Evolutionary conservation across 2,113 vertebrate genomes (phyloP).

Genomic region (Garra rufa): DNA sequence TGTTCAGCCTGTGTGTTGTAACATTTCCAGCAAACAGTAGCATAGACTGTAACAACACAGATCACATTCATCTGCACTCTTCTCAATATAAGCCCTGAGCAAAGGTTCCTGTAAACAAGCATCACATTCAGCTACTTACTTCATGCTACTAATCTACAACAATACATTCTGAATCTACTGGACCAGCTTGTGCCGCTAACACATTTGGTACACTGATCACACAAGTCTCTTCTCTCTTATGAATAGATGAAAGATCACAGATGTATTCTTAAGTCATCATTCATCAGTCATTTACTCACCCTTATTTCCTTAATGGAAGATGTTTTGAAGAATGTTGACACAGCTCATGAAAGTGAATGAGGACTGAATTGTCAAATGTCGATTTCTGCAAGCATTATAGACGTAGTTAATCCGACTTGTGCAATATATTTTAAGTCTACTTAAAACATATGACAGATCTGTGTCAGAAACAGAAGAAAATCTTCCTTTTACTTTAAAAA

Average conservation of each 20-base stretch:
- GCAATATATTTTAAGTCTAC: not conserved
- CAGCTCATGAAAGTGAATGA: not conserved
- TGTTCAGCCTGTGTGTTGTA: slow-evolving; percentile 13
- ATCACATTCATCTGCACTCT: slow-evolving; percentile 67
- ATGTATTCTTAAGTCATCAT: not conserved
- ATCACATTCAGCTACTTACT: slow-evolving; percentile 61
- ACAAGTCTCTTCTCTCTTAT: not conserved
- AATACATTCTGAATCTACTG: slow-evolving; percentile 38
- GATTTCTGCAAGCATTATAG: not conserved
- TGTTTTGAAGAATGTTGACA: not conserved
- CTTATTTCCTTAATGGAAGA: not conserved
- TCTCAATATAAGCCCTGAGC: slow-evolving; percentile 75
- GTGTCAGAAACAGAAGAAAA: not conserved
- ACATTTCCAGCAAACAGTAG: slow-evolving; percentile 8
- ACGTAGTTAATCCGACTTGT: not conserved
- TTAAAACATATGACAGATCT: not conserved
- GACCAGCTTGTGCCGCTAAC: slow-evolving; percentile 36
- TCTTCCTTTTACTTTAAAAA: not conserved
- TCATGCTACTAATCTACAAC: slow-evolving; percentile 33
- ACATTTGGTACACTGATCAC: not conserved
- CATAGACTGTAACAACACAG: slow-evolving; percentile 20
- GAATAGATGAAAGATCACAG: not conserved
- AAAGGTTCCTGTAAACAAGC: slow-evolving; percentile 73
- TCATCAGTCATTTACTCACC: not conserved
- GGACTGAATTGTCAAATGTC: no score